These are phyloP conservation scores for Perognathus longimembris DNA, from an alignment of 2,113 vertebrate species.

Conservation along the genomic window DNA sequence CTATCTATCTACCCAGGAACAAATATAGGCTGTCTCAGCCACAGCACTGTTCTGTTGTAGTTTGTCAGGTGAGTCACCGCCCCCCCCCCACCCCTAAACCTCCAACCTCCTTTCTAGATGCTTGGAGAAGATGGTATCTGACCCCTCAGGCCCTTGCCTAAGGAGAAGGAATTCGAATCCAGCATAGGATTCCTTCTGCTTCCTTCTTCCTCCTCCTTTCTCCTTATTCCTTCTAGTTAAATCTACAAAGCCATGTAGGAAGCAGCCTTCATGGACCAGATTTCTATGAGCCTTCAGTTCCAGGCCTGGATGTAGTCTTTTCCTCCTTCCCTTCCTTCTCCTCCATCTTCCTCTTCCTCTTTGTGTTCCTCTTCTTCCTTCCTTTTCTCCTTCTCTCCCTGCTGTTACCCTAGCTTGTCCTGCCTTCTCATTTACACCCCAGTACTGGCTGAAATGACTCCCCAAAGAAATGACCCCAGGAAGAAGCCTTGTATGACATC, in stretches of 20 bases:
- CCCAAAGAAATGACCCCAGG: background rate
- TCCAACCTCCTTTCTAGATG: background rate
- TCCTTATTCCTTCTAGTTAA: background rate
- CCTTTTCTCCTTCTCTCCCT: background rate
- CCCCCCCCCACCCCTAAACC: background rate
- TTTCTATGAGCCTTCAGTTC: fast-evolving
- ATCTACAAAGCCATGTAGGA: background rate
- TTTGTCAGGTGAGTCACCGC: background rate
- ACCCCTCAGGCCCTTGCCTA: no score
- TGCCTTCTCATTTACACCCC: background rate
- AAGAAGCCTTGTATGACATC: background rate
- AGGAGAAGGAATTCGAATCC: background rate
- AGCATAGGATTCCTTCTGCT: background rate
- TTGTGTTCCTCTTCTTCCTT: no score
- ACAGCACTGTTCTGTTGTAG: no score
- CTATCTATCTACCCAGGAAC: background rate
- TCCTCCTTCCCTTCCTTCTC: background rate
- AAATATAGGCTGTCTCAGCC: background rate
- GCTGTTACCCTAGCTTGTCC: background rate
- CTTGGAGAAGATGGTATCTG: background rate
- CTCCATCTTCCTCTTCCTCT: no score
- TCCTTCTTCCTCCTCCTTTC: background rate
- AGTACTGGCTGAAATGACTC: background rate
- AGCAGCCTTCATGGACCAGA: background rate
- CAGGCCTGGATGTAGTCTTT: background rate